Evolutionary conservation across 2,113 vertebrate species (phyloP).

Genomic region (Catharus bicknelli): DNA sequence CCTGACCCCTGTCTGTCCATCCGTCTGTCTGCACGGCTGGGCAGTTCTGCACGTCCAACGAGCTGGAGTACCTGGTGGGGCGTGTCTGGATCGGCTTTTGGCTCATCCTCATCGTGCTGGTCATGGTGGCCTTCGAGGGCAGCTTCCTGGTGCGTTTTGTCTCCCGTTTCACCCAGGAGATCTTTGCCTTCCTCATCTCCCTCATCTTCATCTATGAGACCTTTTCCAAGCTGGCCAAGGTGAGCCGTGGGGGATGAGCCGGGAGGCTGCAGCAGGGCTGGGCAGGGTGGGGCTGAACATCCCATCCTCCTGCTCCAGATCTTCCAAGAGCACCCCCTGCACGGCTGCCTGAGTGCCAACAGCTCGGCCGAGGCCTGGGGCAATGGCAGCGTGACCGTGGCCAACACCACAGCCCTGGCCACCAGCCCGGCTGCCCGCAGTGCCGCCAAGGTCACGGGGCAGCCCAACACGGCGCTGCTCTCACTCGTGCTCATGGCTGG

Average conservation of each 20-base stretch:
- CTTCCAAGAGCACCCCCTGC: slow-evolving; percentile 90
- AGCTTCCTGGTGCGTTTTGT: slow-evolving; percentile 97
- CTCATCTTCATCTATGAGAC: slow-evolving; percentile 99
- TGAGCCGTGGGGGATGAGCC: not conserved
- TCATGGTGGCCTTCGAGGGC: slow-evolving; percentile 93
- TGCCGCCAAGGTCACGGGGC: slow-evolving; percentile 30
- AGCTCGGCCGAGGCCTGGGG: not conserved
- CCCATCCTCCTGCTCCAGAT: slow-evolving; percentile 71
- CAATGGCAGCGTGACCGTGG: fast-evolving
- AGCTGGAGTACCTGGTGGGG: slow-evolving; percentile 92
- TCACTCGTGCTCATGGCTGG: slow-evolving; percentile 95
- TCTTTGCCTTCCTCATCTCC: slow-evolving; percentile 97
- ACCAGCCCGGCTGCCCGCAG: not conserved
- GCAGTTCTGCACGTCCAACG: slow-evolving; percentile 88
- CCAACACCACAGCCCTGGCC: not conserved
- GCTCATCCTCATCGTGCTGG: slow-evolving; percentile 88
- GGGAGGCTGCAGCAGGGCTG: fast-evolving
- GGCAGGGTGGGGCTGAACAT: not conserved
- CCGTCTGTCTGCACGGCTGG: fast-evolving
- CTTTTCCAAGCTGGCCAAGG: slow-evolving; percentile 94
- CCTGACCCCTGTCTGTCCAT: fast-evolving
- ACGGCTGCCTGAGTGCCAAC: slow-evolving; percentile 77
- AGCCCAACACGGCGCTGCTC: slow-evolving; percentile 92
- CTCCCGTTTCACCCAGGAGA: slow-evolving; percentile 97
- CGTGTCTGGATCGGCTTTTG: slow-evolving; percentile 97